Conservation (phyloP, 2,113 vertebrate species). For the Sitta europaea region DNA sequence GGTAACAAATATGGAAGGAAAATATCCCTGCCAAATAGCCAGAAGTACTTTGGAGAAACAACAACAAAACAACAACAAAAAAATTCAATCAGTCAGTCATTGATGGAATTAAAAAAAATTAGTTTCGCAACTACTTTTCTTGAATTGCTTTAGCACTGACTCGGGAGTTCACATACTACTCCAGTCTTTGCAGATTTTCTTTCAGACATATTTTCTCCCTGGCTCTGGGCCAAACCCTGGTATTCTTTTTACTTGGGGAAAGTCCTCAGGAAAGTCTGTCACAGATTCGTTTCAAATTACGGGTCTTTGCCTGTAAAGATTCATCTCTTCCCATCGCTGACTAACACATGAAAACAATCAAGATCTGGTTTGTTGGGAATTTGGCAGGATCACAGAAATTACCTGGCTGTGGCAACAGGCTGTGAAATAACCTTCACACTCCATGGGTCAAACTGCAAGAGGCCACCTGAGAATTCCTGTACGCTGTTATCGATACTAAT, state of each 20-base stretch:
- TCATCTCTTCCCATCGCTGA: neutral
- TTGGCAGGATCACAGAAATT: neutral
- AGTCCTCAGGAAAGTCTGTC: constrained; percentile 16
- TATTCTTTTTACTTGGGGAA: constrained; percentile 24
- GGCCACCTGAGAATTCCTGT: neutral
- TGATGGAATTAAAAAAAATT: neutral
- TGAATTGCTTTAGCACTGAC: neutral
- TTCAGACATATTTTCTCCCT: neutral
- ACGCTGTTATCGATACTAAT: neutral
- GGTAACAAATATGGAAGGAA: neutral
- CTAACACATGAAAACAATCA: neutral
- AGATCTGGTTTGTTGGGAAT: neutral
- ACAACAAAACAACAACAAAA: neutral
- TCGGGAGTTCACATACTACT: neutral
- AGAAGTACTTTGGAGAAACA: neutral
- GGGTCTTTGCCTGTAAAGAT: neutral
- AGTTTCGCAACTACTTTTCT: neutral
- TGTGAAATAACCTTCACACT: constrained; percentile 9
- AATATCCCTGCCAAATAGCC: neutral
- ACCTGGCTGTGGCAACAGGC: neutral
- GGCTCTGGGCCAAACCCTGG: neutral
- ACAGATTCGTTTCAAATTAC: neutral
- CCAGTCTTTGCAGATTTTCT: neutral
- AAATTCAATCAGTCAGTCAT: too few relatives aligned
- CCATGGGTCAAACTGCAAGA: neutral